These are phyloP conservation scores for Sebastiscus albofasciatus DNA, from an alignment of 2,797 vertebrate species.

Conservation along the genomic window DNA sequence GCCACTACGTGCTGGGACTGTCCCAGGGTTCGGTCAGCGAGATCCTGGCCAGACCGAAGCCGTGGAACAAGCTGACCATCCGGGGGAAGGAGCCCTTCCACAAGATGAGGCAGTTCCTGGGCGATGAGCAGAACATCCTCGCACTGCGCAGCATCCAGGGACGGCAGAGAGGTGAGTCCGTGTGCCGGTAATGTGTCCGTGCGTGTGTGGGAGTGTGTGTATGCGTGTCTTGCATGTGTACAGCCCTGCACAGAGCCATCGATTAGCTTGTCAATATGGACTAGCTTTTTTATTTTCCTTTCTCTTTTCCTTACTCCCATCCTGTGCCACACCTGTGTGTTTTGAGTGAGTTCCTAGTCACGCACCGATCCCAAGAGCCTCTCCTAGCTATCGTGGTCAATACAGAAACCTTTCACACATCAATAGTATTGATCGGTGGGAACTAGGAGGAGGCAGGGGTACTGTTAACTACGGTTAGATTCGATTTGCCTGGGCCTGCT, in stretches of 20 bases:
- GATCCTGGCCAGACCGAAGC: conserved; percentile 96
- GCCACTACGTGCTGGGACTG: conserved; percentile 96
- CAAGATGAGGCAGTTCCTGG: conserved; percentile 99
- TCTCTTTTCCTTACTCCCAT: conserved; percentile 63
- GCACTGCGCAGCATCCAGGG: conserved; percentile 97
- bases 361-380: conserved; percentile 73
- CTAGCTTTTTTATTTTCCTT: conserved; percentile 73
- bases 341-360: conserved; percentile 73
- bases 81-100: conserved; percentile 97
- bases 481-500: conserved; percentile 78
- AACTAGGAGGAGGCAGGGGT: conserved; percentile 68
- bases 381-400: conserved; percentile 75
- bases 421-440: conserved; percentile 77
- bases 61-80: conserved; percentile 97
- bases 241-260: conserved; percentile 70
- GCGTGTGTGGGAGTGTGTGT: conserved; percentile 37
- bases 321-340: conserved; percentile 78
- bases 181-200: conserved; percentile 25
- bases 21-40: conserved; percentile 97
- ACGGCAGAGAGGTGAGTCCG: conserved; percentile 91
- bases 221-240: conserved; percentile 34
- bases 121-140: conserved; percentile 96
- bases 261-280: conserved; percentile 77
- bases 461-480: conserved; percentile 77
- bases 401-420: conserved; percentile 82